Conservation (phyloP, 2,113 vertebrate species). For the Myrmecophaga tridactyla region DNA sequence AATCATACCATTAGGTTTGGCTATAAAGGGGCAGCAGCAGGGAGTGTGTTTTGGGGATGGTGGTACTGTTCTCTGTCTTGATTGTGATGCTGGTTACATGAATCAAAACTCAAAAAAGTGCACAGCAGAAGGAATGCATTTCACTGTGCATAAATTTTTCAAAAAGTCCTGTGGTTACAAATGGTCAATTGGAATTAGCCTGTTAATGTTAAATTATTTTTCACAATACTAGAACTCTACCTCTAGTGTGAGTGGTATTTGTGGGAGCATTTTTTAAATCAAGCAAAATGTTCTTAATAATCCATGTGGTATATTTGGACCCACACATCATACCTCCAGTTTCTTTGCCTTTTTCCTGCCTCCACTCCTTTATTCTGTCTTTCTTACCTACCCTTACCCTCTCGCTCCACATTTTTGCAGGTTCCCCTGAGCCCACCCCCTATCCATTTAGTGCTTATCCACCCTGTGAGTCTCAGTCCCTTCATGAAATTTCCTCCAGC, state of each 20-base stretch:
- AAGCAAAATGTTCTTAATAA: not conserved
- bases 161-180: not conserved
- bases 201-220: not conserved
- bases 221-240: not conserved
- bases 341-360: not conserved
- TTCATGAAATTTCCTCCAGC: not conserved
- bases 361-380: not conserved
- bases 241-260: not conserved
- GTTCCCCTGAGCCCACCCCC: not conserved
- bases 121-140: not conserved
- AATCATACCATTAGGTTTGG: too few relatives aligned
- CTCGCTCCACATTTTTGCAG: too few relatives aligned
- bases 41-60: not conserved
- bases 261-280: not conserved
- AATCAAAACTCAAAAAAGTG: not conserved
- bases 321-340: not conserved
- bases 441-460: not conserved
- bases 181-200: too few relatives aligned
- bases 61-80: rapidly evolving
- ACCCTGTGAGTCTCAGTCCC: not conserved
- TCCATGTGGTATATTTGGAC: not conserved
- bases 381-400: not conserved
- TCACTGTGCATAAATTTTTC: not conserved
- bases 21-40: too few relatives aligned
- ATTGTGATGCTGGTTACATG: too few relatives aligned